A percentile compares a stretch with the other conserved stretches of the same genome.
Evolutionary conservation across 2,113 vertebrate genomes (phyloP).

Genomic region (Turdus rufiventris): DNA sequence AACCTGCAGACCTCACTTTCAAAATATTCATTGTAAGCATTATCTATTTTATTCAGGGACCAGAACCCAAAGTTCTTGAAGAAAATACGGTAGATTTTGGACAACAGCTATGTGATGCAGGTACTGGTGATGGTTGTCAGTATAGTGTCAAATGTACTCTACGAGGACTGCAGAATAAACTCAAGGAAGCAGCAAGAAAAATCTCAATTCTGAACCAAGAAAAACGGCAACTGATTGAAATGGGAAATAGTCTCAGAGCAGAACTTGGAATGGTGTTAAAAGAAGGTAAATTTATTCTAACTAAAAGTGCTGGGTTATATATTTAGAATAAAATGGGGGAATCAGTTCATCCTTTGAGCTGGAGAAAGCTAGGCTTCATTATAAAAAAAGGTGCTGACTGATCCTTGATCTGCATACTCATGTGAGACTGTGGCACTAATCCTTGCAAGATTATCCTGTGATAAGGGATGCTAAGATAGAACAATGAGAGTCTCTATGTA

Average conservation of each 20-base stretch:
- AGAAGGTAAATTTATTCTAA: conserved; percentile 60
- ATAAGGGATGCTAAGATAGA: neutral
- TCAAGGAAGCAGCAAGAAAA: conserved; percentile 76
- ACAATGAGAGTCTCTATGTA: neutral
- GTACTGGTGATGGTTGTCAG: neutral
- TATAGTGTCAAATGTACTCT: neutral
- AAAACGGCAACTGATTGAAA: conserved; percentile 84
- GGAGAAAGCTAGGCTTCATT: neutral
- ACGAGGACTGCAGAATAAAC: conserved; percentile 61
- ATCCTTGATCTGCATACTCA: neutral
- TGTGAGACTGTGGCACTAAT: neutral
- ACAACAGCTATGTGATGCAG: conserved; percentile 3
- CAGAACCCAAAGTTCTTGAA: conserved; percentile 3
- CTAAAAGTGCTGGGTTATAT: neutral
- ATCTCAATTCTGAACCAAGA: conserved; percentile 78
- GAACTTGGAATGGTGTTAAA: conserved; percentile 54
- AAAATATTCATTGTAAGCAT: neutral
- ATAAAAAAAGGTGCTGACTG: neutral
- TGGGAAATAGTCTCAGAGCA: conserved; percentile 82
- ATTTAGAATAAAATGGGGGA: neutral
- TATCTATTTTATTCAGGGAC: conserved; percentile 49
- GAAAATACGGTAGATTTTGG: conserved; percentile 33
- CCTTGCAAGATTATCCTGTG: neutral
- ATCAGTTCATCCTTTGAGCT: neutral
- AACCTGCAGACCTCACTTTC: neutral